Evolutionary conservation across 2,888 invertebrate genomes (phyloP), one percentile per base, ranked within the genome.

Genomic region (Cerastis rubricosa): DNA sequence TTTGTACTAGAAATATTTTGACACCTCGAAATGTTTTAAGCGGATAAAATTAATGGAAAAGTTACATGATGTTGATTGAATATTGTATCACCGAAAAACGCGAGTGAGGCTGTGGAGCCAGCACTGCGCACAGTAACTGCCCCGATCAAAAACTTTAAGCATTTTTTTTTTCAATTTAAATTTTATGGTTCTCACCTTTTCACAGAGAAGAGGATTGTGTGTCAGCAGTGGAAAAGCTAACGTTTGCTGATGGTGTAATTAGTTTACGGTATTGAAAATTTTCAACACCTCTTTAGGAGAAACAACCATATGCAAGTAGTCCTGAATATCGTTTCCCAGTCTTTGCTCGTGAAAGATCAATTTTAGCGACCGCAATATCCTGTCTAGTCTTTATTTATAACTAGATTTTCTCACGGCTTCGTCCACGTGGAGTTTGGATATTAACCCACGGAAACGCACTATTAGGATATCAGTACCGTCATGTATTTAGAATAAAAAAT

Each of bases 1-100:
- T 84, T 63, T 49, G 17, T 47, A 14, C 29, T 71, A 25, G 22
- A 67, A 51, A 57, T 54, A 67, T 72, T 66, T 73, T 22, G 47
- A 72, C 22, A 49, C 35, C 35, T 2, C 2, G 14, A 8, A 57
- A 61, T 67, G 19, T 19, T 66, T 47, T 12, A 73, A 29, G 19
- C 5, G 3, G 47, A 14, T 51, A 5, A 67, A 47, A 7, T 40
- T 79, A 49, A 43, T 76, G 17, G 29, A 40, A 17, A 51, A 17
- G 9, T 17, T 17, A 14, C 2, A 61, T 78, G 43, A 19, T 77
- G 47, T 64, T 43, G 6, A 64, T 57, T 29, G 51, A 63, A 54
- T n/a, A n/a, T 51, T 65, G 43, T 2, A n/a, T 43, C 49, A 64
- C 9, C n/a, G 11, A 25, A 14, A 57, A 57, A 1, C 0, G 25